A percentile compares a stretch with the other conserved stretches of the same genome.
phyloP scores from a whole-genome alignment of 1,140 invertebrate genomes.

The Dryas iulia region DNA sequence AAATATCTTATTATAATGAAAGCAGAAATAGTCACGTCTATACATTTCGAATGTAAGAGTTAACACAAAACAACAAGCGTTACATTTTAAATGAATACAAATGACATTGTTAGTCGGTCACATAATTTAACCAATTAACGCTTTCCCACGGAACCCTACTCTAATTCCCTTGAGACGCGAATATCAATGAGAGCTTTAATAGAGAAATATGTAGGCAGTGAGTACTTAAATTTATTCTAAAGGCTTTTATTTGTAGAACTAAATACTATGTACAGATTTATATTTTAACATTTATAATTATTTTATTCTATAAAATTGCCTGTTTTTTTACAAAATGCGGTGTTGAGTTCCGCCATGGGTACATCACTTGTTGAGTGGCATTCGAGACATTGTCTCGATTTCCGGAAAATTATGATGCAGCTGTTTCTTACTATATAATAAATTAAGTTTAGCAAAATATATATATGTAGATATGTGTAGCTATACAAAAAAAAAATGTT shows the following conservation, averaged over 20 bases:
- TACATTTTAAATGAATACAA: constrained; percentile 56
- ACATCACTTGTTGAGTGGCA: too few relatives aligned
- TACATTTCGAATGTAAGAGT: neutral
- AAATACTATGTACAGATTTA: too few relatives aligned
- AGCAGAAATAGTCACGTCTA: neutral
- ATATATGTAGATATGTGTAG: too few relatives aligned
- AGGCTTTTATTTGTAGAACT: neutral
- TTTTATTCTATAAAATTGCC: too few relatives aligned
- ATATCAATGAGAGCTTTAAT: constrained; percentile 17
- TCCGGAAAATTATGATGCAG: too few relatives aligned
- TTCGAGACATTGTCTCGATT: too few relatives aligned
- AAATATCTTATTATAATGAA: neutral
- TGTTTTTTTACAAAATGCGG: too few relatives aligned
- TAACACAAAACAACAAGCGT: neutral
- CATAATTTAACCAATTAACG: constrained; percentile 72
- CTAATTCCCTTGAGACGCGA: constrained; percentile 47
- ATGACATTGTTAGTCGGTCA: constrained; percentile 45
- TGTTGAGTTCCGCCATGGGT: too few relatives aligned
- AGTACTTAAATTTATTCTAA: neutral
- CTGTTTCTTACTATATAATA: too few relatives aligned
- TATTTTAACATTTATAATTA: too few relatives aligned
- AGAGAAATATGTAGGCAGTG: neutral
- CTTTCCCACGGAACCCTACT: constrained; percentile 37
- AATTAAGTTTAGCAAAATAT: too few relatives aligned
- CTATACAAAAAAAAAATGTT: too few relatives aligned